Evolutionary conservation across 2,113 vertebrate genomes (phyloP), one percentile per base, ranked within the genome.

Genomic region (Oncorhynchus nerka): DNA sequence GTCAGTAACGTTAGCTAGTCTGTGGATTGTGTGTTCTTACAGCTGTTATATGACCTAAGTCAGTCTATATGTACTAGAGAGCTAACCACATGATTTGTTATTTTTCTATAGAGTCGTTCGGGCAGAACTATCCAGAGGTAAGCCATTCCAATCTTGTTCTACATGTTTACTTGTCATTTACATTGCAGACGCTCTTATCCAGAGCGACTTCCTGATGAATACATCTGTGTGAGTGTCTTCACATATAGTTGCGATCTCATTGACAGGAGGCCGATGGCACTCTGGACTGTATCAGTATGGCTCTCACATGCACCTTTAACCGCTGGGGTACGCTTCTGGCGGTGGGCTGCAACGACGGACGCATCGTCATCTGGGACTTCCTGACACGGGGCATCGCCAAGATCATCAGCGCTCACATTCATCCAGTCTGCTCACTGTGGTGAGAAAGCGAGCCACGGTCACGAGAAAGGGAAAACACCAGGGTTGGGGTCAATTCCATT

Each of bases 331-430:
- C 98, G 0, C 91, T 99, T 84, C 94, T 99, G 13, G 98, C 98
- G 0, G 97, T 99, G 67, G 97, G 97, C 81, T 99, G 97, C 90
- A 99, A 99, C 8, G 98, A 99, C 16, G 98, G 98, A 1, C 94
- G 97, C 19, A 99, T 99, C 51, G 98, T 99, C 83, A 98, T 99
- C 90, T 99, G 98, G 98, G 98, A 99, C 82, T 99, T 99, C 85
- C 93, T 99, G 45, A 99, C 98, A 0, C 92, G 98, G 66, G 97
- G 97, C 78, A 99, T 99, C 73, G 97, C 98, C 75, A 99, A 99
- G 84, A 99, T 99, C 87, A 99, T 99, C 82, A 99, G 97, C 5
- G 98, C 98, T 1, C 98, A 99, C 86, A 99, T 99, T 65, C 98
- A 99, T 81, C 98, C 97, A 0, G 97, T 98, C 75, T 99, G 96